These are phyloP conservation scores for Brachionus rotundiformis DNA, from an alignment of 1,140 invertebrate species.

Conservation along the genomic window DNA sequence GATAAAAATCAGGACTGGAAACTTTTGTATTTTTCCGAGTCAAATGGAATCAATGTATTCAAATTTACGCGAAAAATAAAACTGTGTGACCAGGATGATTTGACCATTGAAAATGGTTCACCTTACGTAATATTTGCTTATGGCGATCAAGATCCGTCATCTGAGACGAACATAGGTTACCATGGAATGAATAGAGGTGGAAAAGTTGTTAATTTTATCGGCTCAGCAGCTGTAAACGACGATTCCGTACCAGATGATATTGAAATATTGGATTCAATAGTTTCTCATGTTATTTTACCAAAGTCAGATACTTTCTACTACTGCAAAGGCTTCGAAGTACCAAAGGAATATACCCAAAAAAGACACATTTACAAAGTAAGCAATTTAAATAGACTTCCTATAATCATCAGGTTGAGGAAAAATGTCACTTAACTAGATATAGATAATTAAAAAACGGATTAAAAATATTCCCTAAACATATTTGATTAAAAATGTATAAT, in stretches of 20 bases:
- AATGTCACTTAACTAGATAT: no score
- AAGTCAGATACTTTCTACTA: conserved; percentile 29
- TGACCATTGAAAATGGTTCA: neutral
- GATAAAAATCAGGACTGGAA: conserved; percentile 50
- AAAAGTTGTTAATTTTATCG: neutral
- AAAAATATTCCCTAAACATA: no score
- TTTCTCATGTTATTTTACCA: conserved; percentile 40
- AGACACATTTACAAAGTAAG: conserved; percentile 41
- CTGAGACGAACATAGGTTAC: neutral
- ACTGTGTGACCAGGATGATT: conserved; percentile 41
- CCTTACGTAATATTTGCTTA: conserved; percentile 51
- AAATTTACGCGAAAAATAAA: conserved; percentile 50
- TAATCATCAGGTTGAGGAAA: no score
- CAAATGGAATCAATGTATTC: conserved; percentile 45
- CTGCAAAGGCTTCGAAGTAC: conserved; percentile 5
- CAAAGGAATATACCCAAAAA: neutral
- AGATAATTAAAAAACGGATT: no score
- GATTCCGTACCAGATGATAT: neutral
- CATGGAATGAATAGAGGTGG: conserved; percentile 26
- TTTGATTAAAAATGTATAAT: no score
- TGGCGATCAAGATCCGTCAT: conserved; percentile 44
- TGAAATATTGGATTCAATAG: neutral
- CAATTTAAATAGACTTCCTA: neutral
- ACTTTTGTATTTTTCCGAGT: neutral
- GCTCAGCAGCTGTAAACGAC: neutral